Conservation (phyloP, 35 echinoderm and acorn worm genomes). For the Eucidaris tribuloides region DNA sequence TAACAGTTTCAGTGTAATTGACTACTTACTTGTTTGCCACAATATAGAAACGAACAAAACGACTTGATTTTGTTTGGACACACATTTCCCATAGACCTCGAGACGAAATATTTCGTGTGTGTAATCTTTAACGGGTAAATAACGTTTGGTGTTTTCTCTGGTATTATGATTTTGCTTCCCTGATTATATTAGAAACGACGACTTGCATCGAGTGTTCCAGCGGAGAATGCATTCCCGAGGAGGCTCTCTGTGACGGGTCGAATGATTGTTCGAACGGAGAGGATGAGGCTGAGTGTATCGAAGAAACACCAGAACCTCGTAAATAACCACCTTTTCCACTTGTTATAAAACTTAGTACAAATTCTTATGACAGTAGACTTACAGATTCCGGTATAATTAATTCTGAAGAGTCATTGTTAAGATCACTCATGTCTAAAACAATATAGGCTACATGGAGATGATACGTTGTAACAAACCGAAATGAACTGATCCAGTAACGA, state of each 20-base stretch:
- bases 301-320: not conserved
- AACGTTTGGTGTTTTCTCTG: not conserved
- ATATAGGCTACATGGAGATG: too few relatives aligned
- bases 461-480: too few relatives aligned
- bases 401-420: too few relatives aligned
- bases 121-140: not conserved
- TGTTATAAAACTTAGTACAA: too few relatives aligned
- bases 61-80: not conserved
- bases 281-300: constrained; percentile 1
- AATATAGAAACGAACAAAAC: not conserved
- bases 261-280: not conserved
- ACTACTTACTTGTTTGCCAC: not conserved
- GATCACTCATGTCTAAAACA: too few relatives aligned
- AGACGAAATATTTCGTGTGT: not conserved
- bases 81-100: not conserved
- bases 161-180: not conserved
- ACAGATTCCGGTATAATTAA: too few relatives aligned
- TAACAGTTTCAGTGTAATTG: too few relatives aligned
- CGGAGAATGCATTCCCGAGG: not conserved
- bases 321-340: too few relatives aligned
- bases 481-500: too few relatives aligned
- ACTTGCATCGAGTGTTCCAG: not conserved
- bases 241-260: not conserved
- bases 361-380: too few relatives aligned
- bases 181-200: not conserved